phyloP scores from a whole-genome alignment of 2,113 vertebrate species.

The Oreochromis tanganicae region DNA sequence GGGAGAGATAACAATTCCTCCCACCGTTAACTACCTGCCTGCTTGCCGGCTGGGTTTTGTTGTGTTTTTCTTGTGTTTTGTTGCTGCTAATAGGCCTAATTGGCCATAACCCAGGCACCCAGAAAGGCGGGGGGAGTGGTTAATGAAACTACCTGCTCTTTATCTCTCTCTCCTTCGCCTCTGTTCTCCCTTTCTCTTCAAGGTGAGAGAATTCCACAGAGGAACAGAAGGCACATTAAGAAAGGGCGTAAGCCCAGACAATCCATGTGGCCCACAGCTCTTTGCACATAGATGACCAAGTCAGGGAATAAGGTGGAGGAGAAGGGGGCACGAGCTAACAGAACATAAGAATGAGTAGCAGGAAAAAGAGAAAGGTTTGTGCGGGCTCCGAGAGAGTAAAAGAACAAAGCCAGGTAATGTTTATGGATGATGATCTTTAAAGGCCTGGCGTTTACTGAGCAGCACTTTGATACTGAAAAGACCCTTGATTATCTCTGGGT shows the following conservation, averaged over 20 bases:
- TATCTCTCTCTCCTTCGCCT: constrained; percentile 22
- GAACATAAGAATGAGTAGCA: background rate
- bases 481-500: constrained; percentile 41
- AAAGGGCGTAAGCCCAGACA: background rate
- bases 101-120: constrained; percentile 62
- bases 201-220: constrained; percentile 51
- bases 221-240: constrained; percentile 42
- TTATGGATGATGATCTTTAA: constrained; percentile 71
- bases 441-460: constrained; percentile 34
- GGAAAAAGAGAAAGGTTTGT: constrained; percentile 8
- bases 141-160: constrained; percentile 36
- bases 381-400: constrained; percentile 21
- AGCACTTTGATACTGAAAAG: constrained; percentile 60
- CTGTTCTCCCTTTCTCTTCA: constrained; percentile 14
- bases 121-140: background rate
- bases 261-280: background rate
- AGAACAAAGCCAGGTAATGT: constrained; percentile 68
- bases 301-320: background rate
- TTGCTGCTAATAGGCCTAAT: constrained; percentile 77
- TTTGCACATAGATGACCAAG: background rate
- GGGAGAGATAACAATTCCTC: constrained; percentile 73
- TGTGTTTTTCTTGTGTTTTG: constrained; percentile 75
- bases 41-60: constrained; percentile 54
- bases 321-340: background rate
- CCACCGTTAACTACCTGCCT: constrained; percentile 70